Conservation (phyloP, 2,113 vertebrate genomes). For the Megalops atlanticus region DNA sequence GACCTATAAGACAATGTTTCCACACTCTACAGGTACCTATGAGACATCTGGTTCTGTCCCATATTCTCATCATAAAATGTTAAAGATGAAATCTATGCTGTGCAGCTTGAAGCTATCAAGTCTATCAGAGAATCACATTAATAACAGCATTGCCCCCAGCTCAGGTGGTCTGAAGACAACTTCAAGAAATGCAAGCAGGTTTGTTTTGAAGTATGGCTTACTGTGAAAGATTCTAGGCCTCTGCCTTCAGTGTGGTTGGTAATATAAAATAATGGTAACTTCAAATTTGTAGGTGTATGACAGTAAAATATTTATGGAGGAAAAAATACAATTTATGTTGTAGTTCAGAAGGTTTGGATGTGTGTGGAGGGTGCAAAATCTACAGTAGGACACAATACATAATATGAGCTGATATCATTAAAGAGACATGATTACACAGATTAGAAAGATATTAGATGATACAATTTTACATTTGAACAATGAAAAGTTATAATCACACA, state of each 20-base stretch:
- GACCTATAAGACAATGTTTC: background rate
- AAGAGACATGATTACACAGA: too few relatives aligned
- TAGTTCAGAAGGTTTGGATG: background rate
- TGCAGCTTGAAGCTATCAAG: conserved; percentile 23
- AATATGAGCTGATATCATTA: too few relatives aligned
- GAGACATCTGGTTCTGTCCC: conserved; percentile 36
- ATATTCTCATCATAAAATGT: conserved; percentile 41
- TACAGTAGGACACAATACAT: too few relatives aligned
- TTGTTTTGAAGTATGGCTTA: background rate
- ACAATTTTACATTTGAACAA: too few relatives aligned
- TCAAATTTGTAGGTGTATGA: background rate
- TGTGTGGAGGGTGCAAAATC: background rate
- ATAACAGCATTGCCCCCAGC: conserved; percentile 23
- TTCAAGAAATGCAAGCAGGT: background rate
- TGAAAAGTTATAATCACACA: background rate
- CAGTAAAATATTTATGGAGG: background rate
- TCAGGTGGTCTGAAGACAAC: background rate
- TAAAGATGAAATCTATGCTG: conserved; percentile 31
- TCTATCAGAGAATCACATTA: conserved; percentile 28
- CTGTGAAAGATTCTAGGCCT: background rate
- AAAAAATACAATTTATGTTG: too few relatives aligned
- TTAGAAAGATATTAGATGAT: too few relatives aligned
- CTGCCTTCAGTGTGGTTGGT: background rate
- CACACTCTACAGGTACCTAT: conserved; percentile 9
- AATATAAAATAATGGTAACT: background rate